Evolutionary conservation across 1,140 invertebrate species (phyloP).

Genomic region (Neuroterus valhalla): DNA sequence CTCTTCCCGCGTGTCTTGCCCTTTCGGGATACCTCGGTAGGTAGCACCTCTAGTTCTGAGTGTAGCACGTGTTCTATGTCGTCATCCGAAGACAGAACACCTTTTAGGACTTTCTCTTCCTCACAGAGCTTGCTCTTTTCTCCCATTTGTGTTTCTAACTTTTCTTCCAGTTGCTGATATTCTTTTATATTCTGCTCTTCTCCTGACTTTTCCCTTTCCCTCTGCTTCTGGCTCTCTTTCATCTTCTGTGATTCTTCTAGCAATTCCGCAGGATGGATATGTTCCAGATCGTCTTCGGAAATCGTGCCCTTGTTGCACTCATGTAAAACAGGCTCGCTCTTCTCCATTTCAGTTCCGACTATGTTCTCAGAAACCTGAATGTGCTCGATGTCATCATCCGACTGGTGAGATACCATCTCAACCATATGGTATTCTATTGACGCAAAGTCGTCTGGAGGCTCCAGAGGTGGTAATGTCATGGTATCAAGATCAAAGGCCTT

Average conservation of each 20-base stretch:
- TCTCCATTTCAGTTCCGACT: conserved; percentile 24
- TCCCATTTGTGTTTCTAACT: not conserved
- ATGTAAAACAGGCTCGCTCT: conserved; percentile 42
- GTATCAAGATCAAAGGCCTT: conserved; percentile 34
- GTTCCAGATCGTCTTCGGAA: conserved; percentile 71
- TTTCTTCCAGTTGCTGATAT: not conserved
- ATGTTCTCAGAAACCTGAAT: conserved; percentile 55
- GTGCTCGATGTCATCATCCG: conserved; percentile 69
- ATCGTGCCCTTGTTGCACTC: conserved; percentile 66
- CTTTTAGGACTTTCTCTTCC: not conserved
- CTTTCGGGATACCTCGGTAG: not conserved
- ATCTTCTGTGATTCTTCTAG: conserved; percentile 41
- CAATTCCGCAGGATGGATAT: conserved; percentile 61
- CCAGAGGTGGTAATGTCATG: conserved; percentile 34
- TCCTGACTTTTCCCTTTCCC: not conserved
- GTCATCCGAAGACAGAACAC: conserved; percentile 61
- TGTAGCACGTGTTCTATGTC: conserved; percentile 65
- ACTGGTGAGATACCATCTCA: conserved; percentile 55
- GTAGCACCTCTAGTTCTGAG: conserved; percentile 38
- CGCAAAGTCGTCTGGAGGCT: conserved; percentile 52
- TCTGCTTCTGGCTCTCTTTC: not conserved
- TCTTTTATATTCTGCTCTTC: not conserved
- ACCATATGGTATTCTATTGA: conserved; percentile 63
- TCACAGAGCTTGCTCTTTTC: not conserved
- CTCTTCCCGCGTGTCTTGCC: conserved; percentile 10